Conservation (phyloP, 2,113 vertebrate species). For the Carettochelys insculpta region DNA sequence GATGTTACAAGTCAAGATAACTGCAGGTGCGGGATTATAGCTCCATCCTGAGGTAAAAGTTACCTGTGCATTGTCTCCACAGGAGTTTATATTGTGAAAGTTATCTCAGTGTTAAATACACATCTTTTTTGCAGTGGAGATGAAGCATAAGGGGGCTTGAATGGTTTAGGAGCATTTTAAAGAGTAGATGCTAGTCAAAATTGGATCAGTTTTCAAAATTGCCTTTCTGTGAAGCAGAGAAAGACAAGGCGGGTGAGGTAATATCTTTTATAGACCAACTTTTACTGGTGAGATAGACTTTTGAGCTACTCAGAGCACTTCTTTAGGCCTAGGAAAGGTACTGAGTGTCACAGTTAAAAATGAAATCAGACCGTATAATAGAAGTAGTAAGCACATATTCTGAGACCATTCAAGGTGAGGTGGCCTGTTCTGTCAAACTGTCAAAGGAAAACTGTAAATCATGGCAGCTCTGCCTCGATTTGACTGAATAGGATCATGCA, state of each 20-base stretch:
- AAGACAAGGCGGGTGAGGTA: background rate
- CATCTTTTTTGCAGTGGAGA: background rate
- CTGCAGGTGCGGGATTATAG: background rate
- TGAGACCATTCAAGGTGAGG: background rate
- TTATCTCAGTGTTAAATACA: background rate
- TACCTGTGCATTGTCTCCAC: background rate
- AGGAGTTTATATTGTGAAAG: background rate
- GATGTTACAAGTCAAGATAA: background rate
- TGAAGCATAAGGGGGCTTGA: background rate
- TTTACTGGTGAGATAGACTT: background rate
- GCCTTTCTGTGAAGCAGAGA: background rate
- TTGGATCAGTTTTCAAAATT: background rate
- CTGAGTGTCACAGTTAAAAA: background rate
- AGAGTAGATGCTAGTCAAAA: background rate
- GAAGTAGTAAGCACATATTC: background rate
- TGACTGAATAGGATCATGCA: background rate
- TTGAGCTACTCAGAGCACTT: background rate
- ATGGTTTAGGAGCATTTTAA: background rate
- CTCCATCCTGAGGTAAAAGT: background rate
- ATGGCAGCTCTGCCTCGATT: rapidly evolving
- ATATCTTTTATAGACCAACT: background rate
- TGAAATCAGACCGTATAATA: background rate
- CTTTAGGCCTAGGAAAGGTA: background rate
- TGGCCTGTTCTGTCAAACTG: background rate
- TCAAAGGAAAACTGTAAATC: background rate